A percentile compares a stretch with the other conserved stretches of the same genome.
These are phyloP conservation scores for Phoxinus dragarum DNA, from an alignment of 2,797 vertebrate species.

Conservation along the genomic window DNA sequence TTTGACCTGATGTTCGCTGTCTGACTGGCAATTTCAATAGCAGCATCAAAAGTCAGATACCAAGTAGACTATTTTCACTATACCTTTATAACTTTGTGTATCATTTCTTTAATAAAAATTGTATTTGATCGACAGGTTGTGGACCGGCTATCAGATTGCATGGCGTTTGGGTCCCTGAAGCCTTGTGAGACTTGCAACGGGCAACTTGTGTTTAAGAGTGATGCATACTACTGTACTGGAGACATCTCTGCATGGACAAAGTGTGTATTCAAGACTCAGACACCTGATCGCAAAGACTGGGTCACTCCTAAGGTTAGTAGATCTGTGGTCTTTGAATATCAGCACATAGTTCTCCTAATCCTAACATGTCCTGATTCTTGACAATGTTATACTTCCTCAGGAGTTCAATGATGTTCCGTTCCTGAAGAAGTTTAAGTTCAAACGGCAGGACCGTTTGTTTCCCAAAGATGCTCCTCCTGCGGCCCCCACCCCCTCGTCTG, in stretches of 20 bases:
- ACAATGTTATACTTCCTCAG: conserved; percentile 68
- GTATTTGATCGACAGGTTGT: conserved; percentile 80
- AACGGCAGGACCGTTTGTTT: conserved; percentile 88
- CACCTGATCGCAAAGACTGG: conserved; percentile 89
- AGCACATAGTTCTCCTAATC: not conserved
- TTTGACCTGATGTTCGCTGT: not conserved
- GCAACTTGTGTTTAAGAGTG: conserved; percentile 92
- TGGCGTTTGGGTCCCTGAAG: conserved; percentile 90
- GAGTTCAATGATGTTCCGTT: conserved; percentile 92
- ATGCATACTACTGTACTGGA: conserved; percentile 91
- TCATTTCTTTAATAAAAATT: not conserved
- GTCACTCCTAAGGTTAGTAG: conserved; percentile 86
- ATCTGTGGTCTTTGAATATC: too few relatives aligned
- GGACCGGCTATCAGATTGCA: conserved; percentile 91
- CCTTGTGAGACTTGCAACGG: conserved; percentile 88
- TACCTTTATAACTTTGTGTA: not conserved
- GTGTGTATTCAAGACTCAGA: conserved; percentile 89
- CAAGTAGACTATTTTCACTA: not conserved
- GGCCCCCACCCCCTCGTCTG: conserved; percentile 43
- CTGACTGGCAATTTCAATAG: not conserved
- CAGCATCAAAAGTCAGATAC: not conserved
- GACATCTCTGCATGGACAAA: conserved; percentile 98
- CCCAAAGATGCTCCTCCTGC: conserved; percentile 77
- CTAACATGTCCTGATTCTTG: not conserved
- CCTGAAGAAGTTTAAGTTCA: conserved; percentile 96